A percentile compares a stretch with the other conserved stretches of the same genome.
These are phyloP conservation scores for Calycopis cecrops DNA, from an alignment of 1,140 invertebrate genomes.

Conservation along the genomic window DNA sequence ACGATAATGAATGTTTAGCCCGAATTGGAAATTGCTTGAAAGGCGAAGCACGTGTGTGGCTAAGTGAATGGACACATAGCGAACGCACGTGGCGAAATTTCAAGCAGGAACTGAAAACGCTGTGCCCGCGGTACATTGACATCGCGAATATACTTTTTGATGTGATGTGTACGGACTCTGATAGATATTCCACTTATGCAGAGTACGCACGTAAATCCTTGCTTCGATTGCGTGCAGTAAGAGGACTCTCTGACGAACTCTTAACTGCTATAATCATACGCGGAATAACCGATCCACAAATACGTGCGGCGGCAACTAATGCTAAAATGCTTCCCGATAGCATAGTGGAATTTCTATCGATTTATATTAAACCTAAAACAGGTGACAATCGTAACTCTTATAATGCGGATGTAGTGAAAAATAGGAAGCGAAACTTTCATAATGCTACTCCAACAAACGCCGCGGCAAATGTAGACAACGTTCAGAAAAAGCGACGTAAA, in stretches of 20 bases:
- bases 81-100: constrained; percentile 15
- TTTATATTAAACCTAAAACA: constrained; percentile 21
- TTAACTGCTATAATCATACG: constrained; percentile 4
- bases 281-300: constrained; percentile 10
- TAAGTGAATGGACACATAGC: constrained; percentile 6
- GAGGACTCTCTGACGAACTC: constrained; percentile 9
- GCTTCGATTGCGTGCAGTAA: constrained; percentile 7
- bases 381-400: neutral
- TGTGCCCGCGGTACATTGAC: constrained; percentile 12
- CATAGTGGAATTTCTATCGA: constrained; percentile 22
- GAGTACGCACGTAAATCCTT: constrained; percentile 12
- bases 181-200: constrained; percentile 12
- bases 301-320: constrained; percentile 22
- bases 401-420: too few relatives aligned
- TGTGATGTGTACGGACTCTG: constrained; percentile 4
- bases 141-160: constrained; percentile 4
- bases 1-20: constrained; percentile 13
- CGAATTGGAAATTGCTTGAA: constrained; percentile 14
- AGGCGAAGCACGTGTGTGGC: constrained; percentile 13
- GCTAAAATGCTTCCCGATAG: constrained; percentile 11
- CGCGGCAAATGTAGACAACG: neutral
- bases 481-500: neutral
- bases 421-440: too few relatives aligned
- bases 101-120: constrained; percentile 14
- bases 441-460: neutral